Percentiles rank a stretch among this genome's conserved stretches.
Evolutionary conservation across 2,888 invertebrate species (phyloP).

Genomic region (Petrolisthes manimaculis): DNA sequence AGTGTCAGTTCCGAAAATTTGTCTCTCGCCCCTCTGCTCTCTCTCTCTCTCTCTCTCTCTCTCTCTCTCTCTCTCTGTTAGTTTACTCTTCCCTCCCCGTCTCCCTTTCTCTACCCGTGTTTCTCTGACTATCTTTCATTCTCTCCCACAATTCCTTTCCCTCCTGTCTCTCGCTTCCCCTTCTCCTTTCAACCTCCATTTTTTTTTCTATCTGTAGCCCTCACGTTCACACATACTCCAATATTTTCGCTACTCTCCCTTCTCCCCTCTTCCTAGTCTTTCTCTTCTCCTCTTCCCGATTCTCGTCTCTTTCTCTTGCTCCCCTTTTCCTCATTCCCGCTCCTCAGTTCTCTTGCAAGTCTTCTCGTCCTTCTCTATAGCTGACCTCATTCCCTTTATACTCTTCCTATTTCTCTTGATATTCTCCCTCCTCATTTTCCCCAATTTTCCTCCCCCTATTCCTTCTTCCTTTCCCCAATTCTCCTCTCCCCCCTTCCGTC

Average conservation of each 20-base stretch:
- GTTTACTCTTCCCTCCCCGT: background rate
- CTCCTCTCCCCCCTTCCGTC: background rate
- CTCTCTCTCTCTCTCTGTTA: background rate
- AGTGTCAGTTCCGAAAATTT: too few relatives aligned
- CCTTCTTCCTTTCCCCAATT: background rate
- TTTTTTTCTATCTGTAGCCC: background rate
- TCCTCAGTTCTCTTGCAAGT: background rate
- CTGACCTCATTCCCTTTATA: too few relatives aligned
- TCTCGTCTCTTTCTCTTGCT: background rate
- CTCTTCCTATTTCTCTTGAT: too few relatives aligned
- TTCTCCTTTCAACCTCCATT: background rate
- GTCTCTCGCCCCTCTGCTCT: background rate
- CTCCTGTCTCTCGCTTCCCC: background rate
- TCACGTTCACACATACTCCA: too few relatives aligned
- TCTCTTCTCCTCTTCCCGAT: background rate
- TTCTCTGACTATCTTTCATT: background rate
- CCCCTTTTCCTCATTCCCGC: background rate
- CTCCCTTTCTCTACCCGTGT: slow-evolving; percentile 11
- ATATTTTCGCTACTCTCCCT: background rate
- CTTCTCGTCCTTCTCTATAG: background rate
- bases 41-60: slow-evolving; percentile 25
- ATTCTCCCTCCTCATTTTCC: background rate
- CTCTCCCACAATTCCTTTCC: background rate
- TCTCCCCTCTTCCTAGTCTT: background rate
- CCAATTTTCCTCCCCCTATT: background rate